phyloP scores from a whole-genome alignment of 2,888 invertebrate species.

The Chloroclysta siterata region DNA sequence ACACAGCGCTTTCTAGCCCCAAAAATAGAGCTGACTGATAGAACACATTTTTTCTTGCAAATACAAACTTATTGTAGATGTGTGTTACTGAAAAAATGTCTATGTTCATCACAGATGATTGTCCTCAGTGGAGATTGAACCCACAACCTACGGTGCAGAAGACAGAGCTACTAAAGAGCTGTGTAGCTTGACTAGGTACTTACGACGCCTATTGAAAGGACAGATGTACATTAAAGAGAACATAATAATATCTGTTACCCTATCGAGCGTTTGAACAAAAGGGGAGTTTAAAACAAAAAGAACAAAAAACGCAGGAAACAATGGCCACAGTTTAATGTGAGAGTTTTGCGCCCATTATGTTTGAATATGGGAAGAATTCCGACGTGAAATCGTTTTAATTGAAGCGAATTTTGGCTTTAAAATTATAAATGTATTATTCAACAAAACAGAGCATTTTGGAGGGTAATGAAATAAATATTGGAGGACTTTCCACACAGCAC shows the following conservation, averaged over 20 bases:
- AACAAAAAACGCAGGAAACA: constrained; percentile 68
- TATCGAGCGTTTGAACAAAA: constrained; percentile 57
- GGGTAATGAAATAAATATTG: background rate
- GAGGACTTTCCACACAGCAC: too few relatives aligned
- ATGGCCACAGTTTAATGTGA: constrained; percentile 75
- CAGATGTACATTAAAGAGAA: constrained; percentile 44
- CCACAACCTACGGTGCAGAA: too few relatives aligned
- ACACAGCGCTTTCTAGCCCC: too few relatives aligned
- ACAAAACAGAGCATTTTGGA: background rate
- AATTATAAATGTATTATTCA: constrained; percentile 8
- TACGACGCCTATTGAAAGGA: constrained; percentile 32
- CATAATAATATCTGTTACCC: constrained; percentile 59
- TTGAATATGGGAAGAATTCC: constrained; percentile 69
- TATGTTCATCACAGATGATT: too few relatives aligned
- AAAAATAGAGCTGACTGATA: too few relatives aligned
- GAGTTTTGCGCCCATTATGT: constrained; percentile 69
- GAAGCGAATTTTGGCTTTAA: constrained; percentile 45
- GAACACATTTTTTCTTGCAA: too few relatives aligned
- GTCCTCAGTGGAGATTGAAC: too few relatives aligned
- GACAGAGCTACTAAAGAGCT: too few relatives aligned
- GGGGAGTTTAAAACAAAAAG: constrained; percentile 73
- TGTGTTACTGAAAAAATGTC: too few relatives aligned
- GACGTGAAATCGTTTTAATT: constrained; percentile 63
- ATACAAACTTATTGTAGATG: too few relatives aligned
- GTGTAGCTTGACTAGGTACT: constrained; percentile 7